Conservation (phyloP, 2,797 vertebrate species). For the Valencia hispanica region DNA sequence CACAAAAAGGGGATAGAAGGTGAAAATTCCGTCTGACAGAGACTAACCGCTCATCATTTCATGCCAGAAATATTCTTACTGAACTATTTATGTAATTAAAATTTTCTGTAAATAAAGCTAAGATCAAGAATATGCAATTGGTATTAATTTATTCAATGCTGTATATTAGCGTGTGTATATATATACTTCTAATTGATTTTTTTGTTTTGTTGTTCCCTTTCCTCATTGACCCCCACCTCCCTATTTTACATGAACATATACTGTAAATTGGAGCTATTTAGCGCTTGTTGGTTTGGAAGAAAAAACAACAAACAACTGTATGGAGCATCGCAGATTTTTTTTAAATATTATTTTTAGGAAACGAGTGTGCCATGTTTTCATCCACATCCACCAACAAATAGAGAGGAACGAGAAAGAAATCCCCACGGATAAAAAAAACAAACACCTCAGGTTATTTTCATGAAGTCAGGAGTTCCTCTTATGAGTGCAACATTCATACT, state of each 20-base stretch:
- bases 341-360: conserved; percentile 70
- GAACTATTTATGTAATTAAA: conserved; percentile 99
- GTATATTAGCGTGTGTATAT: conserved; percentile 99
- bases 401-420: conserved; percentile 42
- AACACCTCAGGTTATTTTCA: conserved; percentile 94
- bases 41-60: conserved; percentile 69
- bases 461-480: conserved; percentile 85
- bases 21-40: conserved; percentile 46
- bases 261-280: conserved; percentile 93
- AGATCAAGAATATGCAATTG: conserved; percentile 98
- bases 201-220: conserved; percentile 26
- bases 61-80: conserved; percentile 77
- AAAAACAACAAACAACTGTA: conserved; percentile 71
- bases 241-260: conserved; percentile 88
- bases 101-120: conserved; percentile 98
- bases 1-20: conserved; percentile 69
- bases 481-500: conserved; percentile 77
- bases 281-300: conserved; percentile 88
- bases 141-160: conserved; percentile 99
- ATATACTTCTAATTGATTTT: conserved; percentile 96
- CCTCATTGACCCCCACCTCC: neutral
- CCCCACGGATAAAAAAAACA: conserved; percentile 74
- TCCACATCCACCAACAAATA: conserved; percentile 69
- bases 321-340: conserved; percentile 79
- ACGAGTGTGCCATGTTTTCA: conserved; percentile 85